Percentiles rank a stretch among this genome's conserved stretches.
Evolutionary conservation across 2,888 invertebrate species (phyloP).

Genomic region (Mesorhabditis spiculigera): DNA sequence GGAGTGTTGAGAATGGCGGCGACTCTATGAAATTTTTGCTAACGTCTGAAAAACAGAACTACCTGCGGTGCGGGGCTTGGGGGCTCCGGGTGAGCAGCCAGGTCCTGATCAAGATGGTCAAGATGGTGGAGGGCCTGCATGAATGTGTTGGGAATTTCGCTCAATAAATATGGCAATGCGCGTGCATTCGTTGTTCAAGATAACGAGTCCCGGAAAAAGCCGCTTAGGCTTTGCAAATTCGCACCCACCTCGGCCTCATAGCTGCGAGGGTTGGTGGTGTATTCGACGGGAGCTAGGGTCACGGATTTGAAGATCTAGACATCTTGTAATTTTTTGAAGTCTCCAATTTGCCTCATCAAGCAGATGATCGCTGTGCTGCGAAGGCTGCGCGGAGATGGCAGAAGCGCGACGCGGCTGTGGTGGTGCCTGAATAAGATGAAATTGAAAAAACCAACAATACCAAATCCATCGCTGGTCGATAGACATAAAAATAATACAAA

Average conservation of each 20-base stretch:
- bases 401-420: neutral
- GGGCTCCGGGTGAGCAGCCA: neutral
- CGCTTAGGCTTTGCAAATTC: no score
- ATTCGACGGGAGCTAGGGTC: conserved; percentile 1
- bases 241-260: neutral
- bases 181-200: neutral
- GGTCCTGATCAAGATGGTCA: neutral
- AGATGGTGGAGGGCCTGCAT: neutral
- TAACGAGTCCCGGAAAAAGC: no score
- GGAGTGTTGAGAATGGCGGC: conserved; percentile 2
- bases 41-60: neutral
- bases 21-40: neutral
- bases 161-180: neutral
- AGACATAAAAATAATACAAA: neutral
- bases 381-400: neutral
- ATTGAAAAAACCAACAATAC: neutral
- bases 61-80: conserved; percentile 1
- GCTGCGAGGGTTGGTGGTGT: conserved; percentile 1
- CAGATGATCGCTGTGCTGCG: neutral
- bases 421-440: no score
- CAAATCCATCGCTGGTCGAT: neutral
- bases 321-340: neutral
- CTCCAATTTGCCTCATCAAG: neutral
- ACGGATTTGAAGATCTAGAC: neutral
- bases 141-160: neutral